Conservation (phyloP, 2,888 invertebrate species). For the Clitarchus hookeri region DNA sequence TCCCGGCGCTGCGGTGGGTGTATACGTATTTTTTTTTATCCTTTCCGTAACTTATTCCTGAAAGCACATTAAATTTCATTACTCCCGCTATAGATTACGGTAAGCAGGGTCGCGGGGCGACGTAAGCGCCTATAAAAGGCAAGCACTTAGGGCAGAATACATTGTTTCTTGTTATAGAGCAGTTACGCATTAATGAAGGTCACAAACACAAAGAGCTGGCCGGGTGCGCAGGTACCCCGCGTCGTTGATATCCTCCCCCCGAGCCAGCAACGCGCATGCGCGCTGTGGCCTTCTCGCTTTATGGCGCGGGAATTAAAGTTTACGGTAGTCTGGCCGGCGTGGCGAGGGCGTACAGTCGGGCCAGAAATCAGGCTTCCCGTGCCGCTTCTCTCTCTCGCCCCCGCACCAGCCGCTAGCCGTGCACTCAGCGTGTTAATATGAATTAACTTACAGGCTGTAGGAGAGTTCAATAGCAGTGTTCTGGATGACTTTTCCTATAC, state of each 20-base stretch:
- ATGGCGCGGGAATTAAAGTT: background rate
- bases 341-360: background rate
- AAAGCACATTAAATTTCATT: slow-evolving; percentile 8
- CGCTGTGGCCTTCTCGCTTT: background rate
- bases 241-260: background rate
- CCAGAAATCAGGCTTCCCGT: background rate
- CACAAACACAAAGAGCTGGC: background rate
- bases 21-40: background rate
- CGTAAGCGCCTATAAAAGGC: slow-evolving; percentile 2
- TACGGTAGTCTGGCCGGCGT: background rate
- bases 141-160: background rate
- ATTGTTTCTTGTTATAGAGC: slow-evolving; percentile 14
- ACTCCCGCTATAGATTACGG: background rate
- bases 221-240: background rate
- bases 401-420: background rate
- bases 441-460: too few relatives aligned
- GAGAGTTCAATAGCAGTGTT: too few relatives aligned
- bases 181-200: slow-evolving; percentile 1
- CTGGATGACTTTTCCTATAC: too few relatives aligned
- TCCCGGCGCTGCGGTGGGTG: background rate
- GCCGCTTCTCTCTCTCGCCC: background rate
- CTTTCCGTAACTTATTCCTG: background rate
- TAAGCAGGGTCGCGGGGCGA: background rate
- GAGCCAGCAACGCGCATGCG: background rate
- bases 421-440: too few relatives aligned